Base-by-base conservation (phyloP, 2,888 invertebrate genomes). In the Drosophila stalkeri region DNA sequence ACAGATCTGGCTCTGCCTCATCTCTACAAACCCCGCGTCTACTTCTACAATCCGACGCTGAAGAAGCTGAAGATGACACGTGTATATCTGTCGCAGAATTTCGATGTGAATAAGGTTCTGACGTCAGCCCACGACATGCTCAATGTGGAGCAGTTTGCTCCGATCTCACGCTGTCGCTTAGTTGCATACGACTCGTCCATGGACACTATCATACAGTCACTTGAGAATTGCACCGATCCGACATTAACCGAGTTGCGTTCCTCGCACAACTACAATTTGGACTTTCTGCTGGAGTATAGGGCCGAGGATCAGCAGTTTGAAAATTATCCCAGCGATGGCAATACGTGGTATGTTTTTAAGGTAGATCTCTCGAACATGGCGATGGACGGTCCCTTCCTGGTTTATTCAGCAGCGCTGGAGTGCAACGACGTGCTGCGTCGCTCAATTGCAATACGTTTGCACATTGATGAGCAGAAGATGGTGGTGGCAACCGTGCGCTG, bases 241-340 rank as follows among this genome's bases (percentile, higher is more conserved):
- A 93, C 94, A 2, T 44, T 91, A 31, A 81, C 85, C 11, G 89
- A 90, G n/a, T 65, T 91, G 55, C 81, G 85, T 12, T 76, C 77
- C 2, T 63, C 80, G 0, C 77, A 72, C 16, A 91, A 91, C 39
- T 86, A 80, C 27, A 77, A 94, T 91, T 59, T 93, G 92, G 95
- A 95, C 86, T 94, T 96, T 81, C 92, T 96, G 70, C 91, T 97
- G 77, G 96, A 97, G 93, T 94, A 95, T 64, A 94, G 94, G 51
- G 92, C 93, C 8, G 94, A 94, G 76, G 94, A 94, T 88, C 94
- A 94, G 78, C 92, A 94, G 74, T 96, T 96, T 91, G 94, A 95
- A 87, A 93, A 93, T 6, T 96, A 96, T 90, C 94, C 94, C 84
- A 94, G 94, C 33, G 95, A 95, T 81, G 96, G 96, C 93, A 87